A percentile compares a stretch with the other conserved stretches of the same genome.
Conservation (phyloP, 2,888 invertebrate species). For the Euspilapteryx auroguttella region DNA sequence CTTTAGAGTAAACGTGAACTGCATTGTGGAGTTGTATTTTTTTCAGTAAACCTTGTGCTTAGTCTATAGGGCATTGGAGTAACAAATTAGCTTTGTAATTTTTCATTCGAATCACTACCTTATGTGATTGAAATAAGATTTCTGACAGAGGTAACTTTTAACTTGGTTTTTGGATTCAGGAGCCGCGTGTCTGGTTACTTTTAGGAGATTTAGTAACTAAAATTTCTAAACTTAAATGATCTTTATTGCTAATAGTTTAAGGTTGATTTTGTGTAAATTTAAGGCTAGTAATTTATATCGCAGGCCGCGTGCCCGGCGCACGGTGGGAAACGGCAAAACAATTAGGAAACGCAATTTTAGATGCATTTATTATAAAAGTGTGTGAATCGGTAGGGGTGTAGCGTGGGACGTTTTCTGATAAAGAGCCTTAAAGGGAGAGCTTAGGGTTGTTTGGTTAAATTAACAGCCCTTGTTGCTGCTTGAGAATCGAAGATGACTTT, state of each 20-base stretch:
- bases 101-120: conserved; percentile 10
- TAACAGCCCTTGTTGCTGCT: no score
- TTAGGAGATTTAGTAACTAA: neutral
- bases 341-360: conserved; percentile 50
- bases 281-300: neutral
- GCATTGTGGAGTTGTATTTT: no score
- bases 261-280: no score
- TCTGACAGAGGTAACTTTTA: conserved; percentile 2
- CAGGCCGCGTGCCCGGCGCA: conserved; percentile 44
- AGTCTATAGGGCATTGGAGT: no score
- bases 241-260: no score
- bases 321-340: conserved; percentile 39
- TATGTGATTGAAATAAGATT: conserved; percentile 7
- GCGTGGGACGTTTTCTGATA: conserved; percentile 15
- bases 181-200: conserved; percentile 4
- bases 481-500: no score
- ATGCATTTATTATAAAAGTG: conserved; percentile 29
- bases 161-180: neutral
- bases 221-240: no score
- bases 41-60: no score
- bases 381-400: conserved; percentile 16
- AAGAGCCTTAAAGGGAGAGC: no score
- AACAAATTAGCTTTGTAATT: no score
- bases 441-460: no score
- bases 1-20: no score